phyloP scores from a whole-genome alignment of 2,888 invertebrate species.

The Andrena flavipes region DNA sequence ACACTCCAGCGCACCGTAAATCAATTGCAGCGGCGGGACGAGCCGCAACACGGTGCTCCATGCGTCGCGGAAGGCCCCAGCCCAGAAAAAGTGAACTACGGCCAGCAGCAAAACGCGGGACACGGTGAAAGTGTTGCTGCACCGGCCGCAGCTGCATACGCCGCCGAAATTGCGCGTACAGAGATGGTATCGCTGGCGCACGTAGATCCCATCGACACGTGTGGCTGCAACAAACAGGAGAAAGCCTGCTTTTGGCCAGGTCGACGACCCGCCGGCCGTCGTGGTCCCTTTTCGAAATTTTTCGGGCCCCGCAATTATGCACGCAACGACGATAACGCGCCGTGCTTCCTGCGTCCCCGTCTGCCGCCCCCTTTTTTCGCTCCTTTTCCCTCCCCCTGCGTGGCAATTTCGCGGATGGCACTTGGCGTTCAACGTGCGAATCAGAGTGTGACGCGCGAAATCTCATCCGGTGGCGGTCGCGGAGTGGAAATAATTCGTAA shows the following conservation, averaged over 20 bases:
- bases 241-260: conserved; percentile 55
- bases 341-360: conserved; percentile 49
- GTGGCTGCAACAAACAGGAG: conserved; percentile 58
- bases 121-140: conserved; percentile 53
- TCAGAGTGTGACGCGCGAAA: conserved; percentile 71
- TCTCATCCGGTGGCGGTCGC: conserved; percentile 61
- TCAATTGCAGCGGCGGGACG: conserved; percentile 3
- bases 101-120: neutral
- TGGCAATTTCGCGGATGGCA: conserved; percentile 8
- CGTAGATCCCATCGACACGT: conserved; percentile 38
- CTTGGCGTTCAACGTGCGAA: conserved; percentile 5
- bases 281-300: conserved; percentile 43
- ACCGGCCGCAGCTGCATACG: conserved; percentile 59
- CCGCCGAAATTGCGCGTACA: conserved; percentile 16
- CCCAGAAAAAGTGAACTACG: neutral
- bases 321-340: conserved; percentile 59
- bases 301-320: conserved; percentile 64
- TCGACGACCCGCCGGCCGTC: conserved; percentile 48
- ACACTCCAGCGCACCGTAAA: neutral
- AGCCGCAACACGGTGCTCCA: neutral
- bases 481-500: conserved; percentile 6
- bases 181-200: conserved; percentile 46
- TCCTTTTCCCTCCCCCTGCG: conserved; percentile 3
- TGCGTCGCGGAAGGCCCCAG: neutral
- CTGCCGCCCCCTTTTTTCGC: neutral